A percentile compares a stretch with the other conserved stretches of the same genome.
Evolutionary conservation across 2,888 invertebrate species (phyloP).

Genomic region (Heliconius hortense): DNA sequence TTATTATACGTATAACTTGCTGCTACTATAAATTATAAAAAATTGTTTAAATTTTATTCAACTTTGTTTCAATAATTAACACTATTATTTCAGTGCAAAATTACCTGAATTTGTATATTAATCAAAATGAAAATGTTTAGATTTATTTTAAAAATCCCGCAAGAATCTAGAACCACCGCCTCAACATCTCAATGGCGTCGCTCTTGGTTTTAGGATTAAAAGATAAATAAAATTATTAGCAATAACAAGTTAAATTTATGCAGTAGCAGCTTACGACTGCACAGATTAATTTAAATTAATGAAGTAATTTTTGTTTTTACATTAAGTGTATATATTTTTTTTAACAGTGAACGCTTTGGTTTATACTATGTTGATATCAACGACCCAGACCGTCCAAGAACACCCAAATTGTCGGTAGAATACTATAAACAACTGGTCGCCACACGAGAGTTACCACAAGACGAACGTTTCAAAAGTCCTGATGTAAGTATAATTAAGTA

Average conservation of each 20-base stretch:
- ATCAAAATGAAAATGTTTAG: no score
- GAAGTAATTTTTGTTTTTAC: not conserved
- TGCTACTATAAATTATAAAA: no score
- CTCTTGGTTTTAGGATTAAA: not conserved
- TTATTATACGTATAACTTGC: not conserved
- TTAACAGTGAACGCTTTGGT: slow-evolving; percentile 85
- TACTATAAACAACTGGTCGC: slow-evolving; percentile 81
- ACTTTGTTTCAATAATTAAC: not conserved
- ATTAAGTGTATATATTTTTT: not conserved
- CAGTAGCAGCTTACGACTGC: not conserved
- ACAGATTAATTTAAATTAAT: not conserved
- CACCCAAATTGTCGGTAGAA: slow-evolving; percentile 84
- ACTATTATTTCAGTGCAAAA: not conserved
- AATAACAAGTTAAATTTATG: no score
- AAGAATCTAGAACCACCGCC: no score
- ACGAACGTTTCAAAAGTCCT: slow-evolving; percentile 66
- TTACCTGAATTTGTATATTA: no score
- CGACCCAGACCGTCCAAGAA: slow-evolving; percentile 83
- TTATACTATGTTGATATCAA: slow-evolving; percentile 86
- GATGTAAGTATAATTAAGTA: slow-evolving; percentile 52
- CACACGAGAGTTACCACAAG: slow-evolving; percentile 69
- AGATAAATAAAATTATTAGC: not conserved
- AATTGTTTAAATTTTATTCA: not conserved
- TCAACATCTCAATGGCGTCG: not conserved
- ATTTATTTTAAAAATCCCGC: no score